These are phyloP conservation scores for Stictonetta naevosa DNA, from an alignment of 2,113 vertebrate genomes.

Conservation along the genomic window DNA sequence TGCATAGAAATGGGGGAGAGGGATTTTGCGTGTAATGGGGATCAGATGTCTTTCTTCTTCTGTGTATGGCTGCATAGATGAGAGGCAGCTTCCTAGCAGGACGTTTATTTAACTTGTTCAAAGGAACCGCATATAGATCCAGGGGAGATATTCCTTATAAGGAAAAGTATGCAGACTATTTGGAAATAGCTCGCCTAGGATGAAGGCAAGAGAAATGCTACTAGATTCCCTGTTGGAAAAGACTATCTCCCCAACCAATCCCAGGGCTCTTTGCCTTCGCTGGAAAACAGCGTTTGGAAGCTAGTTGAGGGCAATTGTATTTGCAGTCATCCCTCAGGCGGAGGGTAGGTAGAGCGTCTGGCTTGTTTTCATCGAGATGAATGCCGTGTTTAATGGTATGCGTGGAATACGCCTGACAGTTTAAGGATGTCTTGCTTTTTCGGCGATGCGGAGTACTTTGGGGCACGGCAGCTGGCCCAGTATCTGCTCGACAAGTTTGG, in stretches of 20 bases:
- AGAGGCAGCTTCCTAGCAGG: conserved; percentile 64
- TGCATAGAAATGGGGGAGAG: not conserved
- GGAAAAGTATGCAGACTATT: conserved; percentile 87
- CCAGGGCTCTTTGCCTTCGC: not conserved
- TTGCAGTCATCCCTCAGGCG: not conserved
- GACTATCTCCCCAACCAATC: not conserved
- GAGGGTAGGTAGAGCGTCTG: not conserved
- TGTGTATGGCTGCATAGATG: conserved; percentile 23
- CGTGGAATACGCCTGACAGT: not conserved
- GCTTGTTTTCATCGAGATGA: not conserved
- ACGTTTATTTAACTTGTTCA: conserved; percentile 76
- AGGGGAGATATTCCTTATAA: conserved; percentile 86
- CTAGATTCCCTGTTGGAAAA: conserved; percentile 4
- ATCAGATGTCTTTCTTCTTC: conserved; percentile 66
- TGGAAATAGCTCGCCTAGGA: conserved; percentile 73
- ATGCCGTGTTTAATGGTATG: not conserved
- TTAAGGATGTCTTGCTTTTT: not conserved
- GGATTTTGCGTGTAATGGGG: not conserved
- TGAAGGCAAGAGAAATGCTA: conserved; percentile 60
- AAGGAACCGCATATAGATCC: conserved; percentile 77
- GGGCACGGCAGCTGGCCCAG: not conserved
- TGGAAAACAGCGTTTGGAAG: conserved; percentile 20
- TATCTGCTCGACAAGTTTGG: not conserved
- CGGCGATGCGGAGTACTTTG: not conserved
- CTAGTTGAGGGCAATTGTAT: not conserved